phyloP scores from a whole-genome alignment of 1,140 invertebrate genomes.

The Dreissena rostriformis region DNA sequence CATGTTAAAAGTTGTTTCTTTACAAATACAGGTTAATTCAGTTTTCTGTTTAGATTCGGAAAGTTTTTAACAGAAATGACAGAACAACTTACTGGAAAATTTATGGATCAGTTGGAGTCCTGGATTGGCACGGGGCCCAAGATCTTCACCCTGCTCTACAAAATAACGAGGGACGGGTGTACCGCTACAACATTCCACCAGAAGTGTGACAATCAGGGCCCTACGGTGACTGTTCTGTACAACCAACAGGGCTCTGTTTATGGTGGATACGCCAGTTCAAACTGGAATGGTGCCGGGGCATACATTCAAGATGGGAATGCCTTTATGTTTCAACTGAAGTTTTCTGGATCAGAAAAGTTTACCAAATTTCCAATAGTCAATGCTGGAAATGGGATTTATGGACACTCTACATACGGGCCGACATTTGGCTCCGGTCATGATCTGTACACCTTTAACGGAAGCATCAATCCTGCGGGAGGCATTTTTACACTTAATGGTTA shows the following conservation, averaged over 20 bases:
- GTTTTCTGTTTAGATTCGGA: too few relatives aligned
- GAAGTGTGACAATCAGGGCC: constrained; percentile 50
- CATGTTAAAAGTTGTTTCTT: too few relatives aligned
- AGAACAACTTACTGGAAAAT: not conserved
- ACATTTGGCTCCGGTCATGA: constrained; percentile 48
- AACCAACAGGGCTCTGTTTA: constrained; percentile 54
- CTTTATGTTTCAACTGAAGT: constrained; percentile 57
- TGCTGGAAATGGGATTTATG: constrained; percentile 22
- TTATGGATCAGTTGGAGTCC: constrained; percentile 21
- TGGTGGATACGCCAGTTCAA: constrained; percentile 53
- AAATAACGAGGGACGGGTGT: constrained; percentile 46
- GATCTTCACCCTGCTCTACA: constrained; percentile 55
- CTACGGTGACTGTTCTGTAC: constrained; percentile 54
- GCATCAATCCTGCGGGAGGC: not conserved
- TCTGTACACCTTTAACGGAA: constrained; percentile 23
- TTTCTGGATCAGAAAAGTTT: not conserved
- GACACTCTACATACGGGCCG: constrained; percentile 19
- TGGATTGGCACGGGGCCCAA: constrained; percentile 31
- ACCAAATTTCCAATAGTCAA: constrained; percentile 39
- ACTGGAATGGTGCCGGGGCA: constrained; percentile 24
- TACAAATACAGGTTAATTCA: too few relatives aligned
- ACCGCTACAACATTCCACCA: constrained; percentile 42
- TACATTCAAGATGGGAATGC: constrained; percentile 44
- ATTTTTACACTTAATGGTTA: constrained; percentile 22
- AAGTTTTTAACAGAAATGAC: constrained; percentile 5